Conservation (phyloP, 2,113 vertebrate species). For the Uria aalge region DNA sequence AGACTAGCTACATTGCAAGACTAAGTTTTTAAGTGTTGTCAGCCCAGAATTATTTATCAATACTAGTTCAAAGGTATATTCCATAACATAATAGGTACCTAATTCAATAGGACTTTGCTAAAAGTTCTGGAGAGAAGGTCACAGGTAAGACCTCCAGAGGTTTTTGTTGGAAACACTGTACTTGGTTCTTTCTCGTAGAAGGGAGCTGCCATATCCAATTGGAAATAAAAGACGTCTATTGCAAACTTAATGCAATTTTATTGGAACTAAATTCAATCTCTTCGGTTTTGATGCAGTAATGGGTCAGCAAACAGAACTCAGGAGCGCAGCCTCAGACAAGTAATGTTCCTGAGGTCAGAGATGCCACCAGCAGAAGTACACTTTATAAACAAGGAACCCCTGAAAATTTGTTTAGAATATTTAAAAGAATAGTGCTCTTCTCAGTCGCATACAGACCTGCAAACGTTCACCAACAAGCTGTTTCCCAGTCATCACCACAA, state of each 20-base stretch:
- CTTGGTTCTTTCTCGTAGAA: not conserved
- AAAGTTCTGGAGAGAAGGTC: conserved; percentile 39
- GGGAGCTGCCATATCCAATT: conserved; percentile 55
- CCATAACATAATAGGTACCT: not conserved
- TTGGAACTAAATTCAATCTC: conserved; percentile 56
- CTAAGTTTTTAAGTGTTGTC: not conserved
- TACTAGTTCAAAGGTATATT: not conserved
- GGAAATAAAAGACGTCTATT: conserved; percentile 37
- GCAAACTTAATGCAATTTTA: conserved; percentile 56
- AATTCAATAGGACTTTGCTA: not conserved
- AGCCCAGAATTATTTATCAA: not conserved
- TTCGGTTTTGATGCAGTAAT: conserved; percentile 50
- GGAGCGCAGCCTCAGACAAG: not conserved
- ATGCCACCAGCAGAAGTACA: not conserved
- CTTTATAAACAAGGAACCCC: not conserved
- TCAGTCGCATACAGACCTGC: not conserved
- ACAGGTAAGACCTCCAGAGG: not conserved
- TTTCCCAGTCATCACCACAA: not conserved
- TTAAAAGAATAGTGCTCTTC: not conserved
- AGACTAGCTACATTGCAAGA: not conserved
- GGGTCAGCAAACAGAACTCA: conserved; percentile 45
- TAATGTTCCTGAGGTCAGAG: not conserved
- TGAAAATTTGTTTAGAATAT: not conserved
- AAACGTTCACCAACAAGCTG: not conserved
- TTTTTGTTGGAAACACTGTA: conserved; percentile 1